phyloP scores from a whole-genome alignment of 2,113 vertebrate species.

The Nicator chloris region DNA sequence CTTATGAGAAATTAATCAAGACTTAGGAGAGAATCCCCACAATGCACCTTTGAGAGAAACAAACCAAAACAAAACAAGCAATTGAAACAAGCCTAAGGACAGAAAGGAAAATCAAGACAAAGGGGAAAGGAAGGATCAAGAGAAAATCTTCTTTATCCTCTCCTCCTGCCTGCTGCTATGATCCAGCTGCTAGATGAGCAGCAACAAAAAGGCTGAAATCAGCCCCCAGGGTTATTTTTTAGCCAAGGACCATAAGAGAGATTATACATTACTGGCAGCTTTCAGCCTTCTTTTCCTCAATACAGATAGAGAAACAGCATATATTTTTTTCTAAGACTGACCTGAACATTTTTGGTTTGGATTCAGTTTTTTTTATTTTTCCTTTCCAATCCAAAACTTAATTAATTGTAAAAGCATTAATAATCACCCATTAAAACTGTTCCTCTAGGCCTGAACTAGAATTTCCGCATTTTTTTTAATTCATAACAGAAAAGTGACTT shows the following conservation, averaged over 20 bases:
- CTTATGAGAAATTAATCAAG: neutral
- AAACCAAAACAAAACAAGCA: neutral
- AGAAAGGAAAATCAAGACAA: neutral
- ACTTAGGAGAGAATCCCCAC: neutral
- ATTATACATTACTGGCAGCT: neutral
- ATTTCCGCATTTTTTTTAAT: neutral
- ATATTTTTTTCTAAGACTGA: neutral
- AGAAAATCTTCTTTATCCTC: constrained; percentile 4
- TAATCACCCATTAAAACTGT: neutral
- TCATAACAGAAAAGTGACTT: neutral
- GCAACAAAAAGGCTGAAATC: neutral
- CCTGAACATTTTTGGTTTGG: neutral
- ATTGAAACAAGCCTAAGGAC: neutral
- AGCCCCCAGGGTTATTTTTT: neutral
- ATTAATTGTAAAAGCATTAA: neutral
- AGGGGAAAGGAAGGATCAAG: neutral
- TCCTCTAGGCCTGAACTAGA: neutral
- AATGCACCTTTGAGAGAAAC: neutral
- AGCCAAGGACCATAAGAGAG: neutral
- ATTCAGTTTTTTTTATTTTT: neutral
- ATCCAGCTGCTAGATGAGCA: neutral
- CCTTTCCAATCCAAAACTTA: neutral
- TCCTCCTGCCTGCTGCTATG: neutral
- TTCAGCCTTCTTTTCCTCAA: neutral
- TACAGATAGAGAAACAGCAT: neutral